Evolutionary conservation across 2,888 invertebrate species (phyloP).

Genomic region (Megastigmus dorsalis): DNA sequence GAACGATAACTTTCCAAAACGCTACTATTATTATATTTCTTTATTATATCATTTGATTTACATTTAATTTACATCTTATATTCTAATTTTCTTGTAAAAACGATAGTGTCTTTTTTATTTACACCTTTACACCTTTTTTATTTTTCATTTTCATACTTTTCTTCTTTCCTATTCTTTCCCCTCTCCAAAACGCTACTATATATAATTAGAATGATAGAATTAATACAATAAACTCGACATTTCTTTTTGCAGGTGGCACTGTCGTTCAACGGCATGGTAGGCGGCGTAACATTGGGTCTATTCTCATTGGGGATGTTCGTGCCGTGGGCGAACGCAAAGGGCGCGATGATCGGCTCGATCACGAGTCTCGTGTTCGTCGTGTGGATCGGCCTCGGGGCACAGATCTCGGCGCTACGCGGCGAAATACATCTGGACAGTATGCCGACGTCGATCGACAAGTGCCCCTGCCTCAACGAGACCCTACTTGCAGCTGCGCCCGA

Average conservation of each 20-base stretch:
- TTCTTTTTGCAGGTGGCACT: conserved; percentile 80
- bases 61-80: too few species aligned
- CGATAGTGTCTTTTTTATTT: too few species aligned
- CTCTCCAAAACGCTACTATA: too few species aligned
- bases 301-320: conserved; percentile 93
- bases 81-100: too few species aligned
- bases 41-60: too few species aligned
- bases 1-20: too few species aligned
- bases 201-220: too few species aligned
- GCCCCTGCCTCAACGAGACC: conserved; percentile 75
- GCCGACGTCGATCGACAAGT: conserved; percentile 76
- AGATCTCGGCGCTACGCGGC: conserved; percentile 77
- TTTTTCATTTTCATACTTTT: too few species aligned
- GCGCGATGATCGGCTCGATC: conserved; percentile 80
- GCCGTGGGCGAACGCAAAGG: conserved; percentile 90
- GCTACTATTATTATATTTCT: too few species aligned
- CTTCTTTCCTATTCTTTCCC: too few species aligned
- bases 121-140: too few species aligned
- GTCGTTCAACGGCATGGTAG: conserved; percentile 92
- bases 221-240: too few species aligned
- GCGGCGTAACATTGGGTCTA: conserved; percentile 90
- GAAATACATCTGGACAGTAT: conserved; percentile 72
- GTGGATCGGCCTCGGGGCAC: conserved; percentile 82
- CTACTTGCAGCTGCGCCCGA: conserved; percentile 8
- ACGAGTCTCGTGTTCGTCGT: conserved; percentile 79